phyloP scores from a whole-genome alignment of 1,140 invertebrate species.

The Plectrocnemia conspersa region DNA sequence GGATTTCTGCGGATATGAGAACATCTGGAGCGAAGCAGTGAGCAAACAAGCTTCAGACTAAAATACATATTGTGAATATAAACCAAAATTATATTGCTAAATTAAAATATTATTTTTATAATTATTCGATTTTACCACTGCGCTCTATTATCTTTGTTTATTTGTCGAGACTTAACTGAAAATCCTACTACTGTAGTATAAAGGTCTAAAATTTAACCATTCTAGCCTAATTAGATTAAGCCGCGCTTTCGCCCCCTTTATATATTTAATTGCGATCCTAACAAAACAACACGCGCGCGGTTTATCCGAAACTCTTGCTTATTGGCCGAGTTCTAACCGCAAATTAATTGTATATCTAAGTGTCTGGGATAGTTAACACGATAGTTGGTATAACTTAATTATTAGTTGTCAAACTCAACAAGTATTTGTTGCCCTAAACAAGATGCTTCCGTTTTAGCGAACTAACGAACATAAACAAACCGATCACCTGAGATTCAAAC shows the following conservation, averaged over 20 bases:
- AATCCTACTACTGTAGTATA: too few species aligned
- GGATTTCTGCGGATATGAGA: too few species aligned
- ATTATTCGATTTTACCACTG: too few species aligned
- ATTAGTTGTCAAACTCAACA: conserved; percentile 25
- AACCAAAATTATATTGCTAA: too few species aligned
- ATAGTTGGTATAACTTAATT: conserved; percentile 33
- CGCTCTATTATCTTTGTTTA: too few species aligned
- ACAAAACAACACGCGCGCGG: conserved; percentile 2
- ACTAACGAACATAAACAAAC: conserved; percentile 6
- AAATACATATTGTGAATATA: too few species aligned
- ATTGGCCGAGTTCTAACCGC: conserved; percentile 13
- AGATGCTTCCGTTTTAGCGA: neutral
- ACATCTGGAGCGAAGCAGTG: too few species aligned
- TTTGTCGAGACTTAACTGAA: too few species aligned
- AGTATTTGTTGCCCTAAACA: conserved; percentile 1
- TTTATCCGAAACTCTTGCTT: neutral
- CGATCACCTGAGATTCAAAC: neutral
- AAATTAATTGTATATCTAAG: conserved; percentile 27
- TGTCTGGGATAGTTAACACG: conserved; percentile 25
- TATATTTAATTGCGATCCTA: conserved; percentile 11
- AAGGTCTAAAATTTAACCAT: too few species aligned
- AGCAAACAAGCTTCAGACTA: too few species aligned
- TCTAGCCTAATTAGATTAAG: too few species aligned
- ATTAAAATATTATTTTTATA: too few species aligned
- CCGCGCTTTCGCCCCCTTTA: neutral